Percentiles rank a stretch among this genome's conserved stretches.
Evolutionary conservation across 2,888 invertebrate genomes (phyloP).

Genomic region (Calliphora vomitoria): DNA sequence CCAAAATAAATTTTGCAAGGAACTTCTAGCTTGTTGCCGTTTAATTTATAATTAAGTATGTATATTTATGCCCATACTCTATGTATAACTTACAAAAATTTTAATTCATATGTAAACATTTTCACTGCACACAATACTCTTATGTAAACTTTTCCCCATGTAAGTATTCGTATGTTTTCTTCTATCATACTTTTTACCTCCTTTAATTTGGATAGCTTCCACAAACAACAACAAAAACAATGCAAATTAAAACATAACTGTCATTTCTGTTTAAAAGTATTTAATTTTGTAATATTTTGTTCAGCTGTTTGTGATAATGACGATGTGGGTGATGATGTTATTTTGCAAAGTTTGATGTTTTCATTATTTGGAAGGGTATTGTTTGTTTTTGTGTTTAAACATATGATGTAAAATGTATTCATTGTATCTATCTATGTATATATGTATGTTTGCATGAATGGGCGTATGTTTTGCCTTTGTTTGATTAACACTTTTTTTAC

Average conservation of each 20-base stretch:
- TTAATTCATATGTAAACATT: slow-evolving; percentile 4
- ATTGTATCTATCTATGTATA: neutral
- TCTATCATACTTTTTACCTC: neutral
- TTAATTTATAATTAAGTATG: neutral
- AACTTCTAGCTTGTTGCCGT: neutral
- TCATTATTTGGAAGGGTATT: neutral
- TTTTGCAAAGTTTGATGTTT: slow-evolving; percentile 21
- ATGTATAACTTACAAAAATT: neutral
- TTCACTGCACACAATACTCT: neutral
- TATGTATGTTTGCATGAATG: no score
- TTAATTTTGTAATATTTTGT: neutral
- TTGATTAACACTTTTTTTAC: slow-evolving; percentile 1
- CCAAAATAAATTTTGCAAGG: no score
- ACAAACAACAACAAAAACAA: neutral
- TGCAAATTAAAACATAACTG: slow-evolving; percentile 8
- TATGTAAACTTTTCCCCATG: neutral
- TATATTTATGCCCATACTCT: no score
- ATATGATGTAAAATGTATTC: neutral
- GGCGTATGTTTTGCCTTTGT: neutral
- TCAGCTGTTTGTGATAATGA: slow-evolving; percentile 4
- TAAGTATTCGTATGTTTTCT: neutral
- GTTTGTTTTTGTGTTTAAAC: neutral
- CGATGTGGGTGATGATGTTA: neutral
- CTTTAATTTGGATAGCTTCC: neutral
- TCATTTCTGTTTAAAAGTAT: neutral